Percentiles rank a stretch among this genome's conserved stretches.
Conservation (phyloP, 2,113 vertebrate genomes). For the Dasyurus viverrinus region DNA sequence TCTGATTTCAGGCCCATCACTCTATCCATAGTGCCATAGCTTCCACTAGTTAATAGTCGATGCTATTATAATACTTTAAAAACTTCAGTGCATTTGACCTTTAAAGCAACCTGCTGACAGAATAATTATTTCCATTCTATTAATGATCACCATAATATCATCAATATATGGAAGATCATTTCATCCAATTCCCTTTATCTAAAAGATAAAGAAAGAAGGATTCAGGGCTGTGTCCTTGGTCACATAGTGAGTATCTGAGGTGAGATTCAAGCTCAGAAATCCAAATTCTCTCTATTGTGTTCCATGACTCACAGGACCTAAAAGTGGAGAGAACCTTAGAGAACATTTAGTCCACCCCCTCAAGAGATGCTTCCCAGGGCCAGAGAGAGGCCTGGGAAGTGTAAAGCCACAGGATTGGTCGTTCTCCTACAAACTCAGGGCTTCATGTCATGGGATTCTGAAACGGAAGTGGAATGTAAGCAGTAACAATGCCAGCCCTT, state of each 20-base stretch:
- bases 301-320: neutral
- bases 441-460: neutral
- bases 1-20: neutral
- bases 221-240: neutral
- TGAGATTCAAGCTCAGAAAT: neutral
- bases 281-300: neutral
- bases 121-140: neutral
- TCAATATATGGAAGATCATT: neutral
- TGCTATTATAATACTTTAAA: neutral
- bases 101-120: neutral
- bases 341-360: neutral
- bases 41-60: no score
- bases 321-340: neutral
- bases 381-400: neutral
- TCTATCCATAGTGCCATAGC: neutral
- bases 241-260: neutral
- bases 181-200: neutral
- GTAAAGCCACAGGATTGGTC: neutral
- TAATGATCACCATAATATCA: neutral
- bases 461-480: neutral
- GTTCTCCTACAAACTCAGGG: neutral
- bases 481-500: neutral
- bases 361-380: neutral
- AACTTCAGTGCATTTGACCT: neutral
- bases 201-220: neutral